Evolutionary conservation across 2,113 vertebrate genomes (phyloP).

Genomic region (Crotalus horridus): DNA sequence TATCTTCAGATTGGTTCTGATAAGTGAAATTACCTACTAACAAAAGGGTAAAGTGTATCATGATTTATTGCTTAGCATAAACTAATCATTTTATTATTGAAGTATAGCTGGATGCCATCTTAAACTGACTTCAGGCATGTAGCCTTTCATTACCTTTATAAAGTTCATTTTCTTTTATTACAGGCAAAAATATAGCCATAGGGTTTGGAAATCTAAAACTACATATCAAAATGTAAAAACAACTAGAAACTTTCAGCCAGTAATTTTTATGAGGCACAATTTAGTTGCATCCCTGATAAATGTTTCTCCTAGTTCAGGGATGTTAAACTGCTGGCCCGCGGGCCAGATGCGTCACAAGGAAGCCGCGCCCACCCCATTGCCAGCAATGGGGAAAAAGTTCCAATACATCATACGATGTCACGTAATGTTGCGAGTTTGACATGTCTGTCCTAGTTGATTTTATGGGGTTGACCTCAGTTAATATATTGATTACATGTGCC

Average conservation of each 20-base stretch:
- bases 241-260: neutral
- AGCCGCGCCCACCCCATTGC: too few relatives aligned
- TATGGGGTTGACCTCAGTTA: neutral
- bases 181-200: neutral
- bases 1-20: too few relatives aligned
- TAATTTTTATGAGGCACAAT: neutral
- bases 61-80: neutral
- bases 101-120: neutral
- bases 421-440: too few relatives aligned
- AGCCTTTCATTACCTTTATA: neutral
- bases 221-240: neutral
- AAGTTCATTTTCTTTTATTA: neutral
- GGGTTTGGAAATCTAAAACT: slow-evolving; percentile 1
- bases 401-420: rapidly evolving
- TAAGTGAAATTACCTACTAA: too few relatives aligned
- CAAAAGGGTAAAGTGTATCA: neutral
- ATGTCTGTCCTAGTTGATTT: neutral
- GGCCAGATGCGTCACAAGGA: too few relatives aligned
- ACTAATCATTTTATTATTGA: too few relatives aligned
- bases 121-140: neutral
- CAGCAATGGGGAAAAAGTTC: too few relatives aligned
- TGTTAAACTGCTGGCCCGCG: too few relatives aligned
- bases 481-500: neutral
- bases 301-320: neutral
- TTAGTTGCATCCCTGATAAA: neutral